Evolutionary conservation across 2,797 vertebrate genomes (phyloP).

Genomic region (Melanotaenia trifasciata): DNA sequence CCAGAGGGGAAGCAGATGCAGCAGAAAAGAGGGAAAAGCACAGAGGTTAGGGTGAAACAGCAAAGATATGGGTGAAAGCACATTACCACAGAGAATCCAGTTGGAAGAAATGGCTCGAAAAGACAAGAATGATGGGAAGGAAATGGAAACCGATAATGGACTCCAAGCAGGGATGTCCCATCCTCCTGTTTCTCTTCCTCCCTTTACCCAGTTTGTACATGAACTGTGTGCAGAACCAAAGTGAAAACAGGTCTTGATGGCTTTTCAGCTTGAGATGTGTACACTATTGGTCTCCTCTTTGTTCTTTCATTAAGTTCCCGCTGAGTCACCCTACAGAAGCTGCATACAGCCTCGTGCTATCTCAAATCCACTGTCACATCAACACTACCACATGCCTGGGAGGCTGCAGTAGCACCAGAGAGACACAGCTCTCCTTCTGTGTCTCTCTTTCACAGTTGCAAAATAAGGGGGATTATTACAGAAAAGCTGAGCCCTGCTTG

Average conservation of each 20-base stretch:
- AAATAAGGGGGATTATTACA: constrained; percentile 6
- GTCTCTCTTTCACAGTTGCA: constrained; percentile 28
- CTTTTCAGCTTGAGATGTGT: constrained; percentile 33
- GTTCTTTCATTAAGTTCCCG: constrained; percentile 63
- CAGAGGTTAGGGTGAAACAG: constrained; percentile 45
- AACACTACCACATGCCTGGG: constrained; percentile 43
- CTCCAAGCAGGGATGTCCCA: constrained; percentile 27
- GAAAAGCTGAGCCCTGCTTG: background rate
- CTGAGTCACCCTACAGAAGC: constrained; percentile 57
- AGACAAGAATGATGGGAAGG: constrained; percentile 56
- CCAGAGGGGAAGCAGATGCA: constrained; percentile 46
- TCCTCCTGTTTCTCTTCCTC: constrained; percentile 26
- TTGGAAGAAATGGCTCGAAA: constrained; percentile 60
- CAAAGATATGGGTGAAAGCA: constrained; percentile 54
- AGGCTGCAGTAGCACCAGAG: constrained; percentile 38
- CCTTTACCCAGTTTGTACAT: constrained; percentile 26
- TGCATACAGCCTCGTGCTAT: constrained; percentile 40
- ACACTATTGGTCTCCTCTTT: constrained; percentile 25
- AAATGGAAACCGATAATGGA: constrained; percentile 68
- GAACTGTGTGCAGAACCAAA: constrained; percentile 21
- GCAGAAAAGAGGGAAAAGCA: constrained; percentile 59
- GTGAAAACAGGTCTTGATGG: constrained; percentile 20
- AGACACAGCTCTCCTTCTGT: constrained; percentile 18
- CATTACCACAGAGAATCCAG: constrained; percentile 52
- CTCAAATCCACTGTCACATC: constrained; percentile 54